A percentile compares a stretch with the other conserved stretches of the same genome.
phyloP scores from a whole-genome alignment of 2,888 invertebrate genomes.

The Spicauda simplicius region DNA sequence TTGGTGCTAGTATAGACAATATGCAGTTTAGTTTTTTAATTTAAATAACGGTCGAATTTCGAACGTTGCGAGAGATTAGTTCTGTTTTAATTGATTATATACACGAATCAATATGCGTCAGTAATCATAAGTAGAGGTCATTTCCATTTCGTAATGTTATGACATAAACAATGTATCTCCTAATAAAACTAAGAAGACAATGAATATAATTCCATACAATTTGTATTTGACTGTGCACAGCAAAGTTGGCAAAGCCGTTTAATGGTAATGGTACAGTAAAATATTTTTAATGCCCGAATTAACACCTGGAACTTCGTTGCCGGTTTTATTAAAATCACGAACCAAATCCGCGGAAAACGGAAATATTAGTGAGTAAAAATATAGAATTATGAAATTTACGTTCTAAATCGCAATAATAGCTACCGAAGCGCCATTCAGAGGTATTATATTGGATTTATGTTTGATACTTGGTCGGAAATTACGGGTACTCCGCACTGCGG shows the following conservation, averaged over 20 bases:
- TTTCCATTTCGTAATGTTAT: neutral
- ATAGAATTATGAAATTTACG: conserved; percentile 49
- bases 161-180: neutral
- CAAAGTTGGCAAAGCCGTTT: conserved; percentile 5
- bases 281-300: conserved; percentile 27
- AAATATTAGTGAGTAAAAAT: conserved; percentile 49
- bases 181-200: conserved; percentile 2
- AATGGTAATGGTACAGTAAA: conserved; percentile 12
- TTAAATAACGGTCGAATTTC: too few species aligned
- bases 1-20: too few species aligned
- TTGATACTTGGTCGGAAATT: conserved; percentile 62
- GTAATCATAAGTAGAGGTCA: too few species aligned
- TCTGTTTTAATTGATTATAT: too few species aligned
- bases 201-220: conserved; percentile 4
- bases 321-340: conserved; percentile 35
- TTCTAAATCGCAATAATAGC: conserved; percentile 55
- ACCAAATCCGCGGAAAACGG: conserved; percentile 38
- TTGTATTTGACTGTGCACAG: neutral
- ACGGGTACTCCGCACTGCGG: conserved; percentile 69
- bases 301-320: conserved; percentile 17
- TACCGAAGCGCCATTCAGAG: conserved; percentile 56
- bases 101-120: too few species aligned
- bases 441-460: conserved; percentile 65
- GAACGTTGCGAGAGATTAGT: too few species aligned
- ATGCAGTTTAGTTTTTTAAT: too few species aligned